These are phyloP conservation scores for Cassiopea xamachana DNA, from an alignment of 30 jellyfish, hydroid and myxozoan species.

Conservation along the genomic window DNA sequence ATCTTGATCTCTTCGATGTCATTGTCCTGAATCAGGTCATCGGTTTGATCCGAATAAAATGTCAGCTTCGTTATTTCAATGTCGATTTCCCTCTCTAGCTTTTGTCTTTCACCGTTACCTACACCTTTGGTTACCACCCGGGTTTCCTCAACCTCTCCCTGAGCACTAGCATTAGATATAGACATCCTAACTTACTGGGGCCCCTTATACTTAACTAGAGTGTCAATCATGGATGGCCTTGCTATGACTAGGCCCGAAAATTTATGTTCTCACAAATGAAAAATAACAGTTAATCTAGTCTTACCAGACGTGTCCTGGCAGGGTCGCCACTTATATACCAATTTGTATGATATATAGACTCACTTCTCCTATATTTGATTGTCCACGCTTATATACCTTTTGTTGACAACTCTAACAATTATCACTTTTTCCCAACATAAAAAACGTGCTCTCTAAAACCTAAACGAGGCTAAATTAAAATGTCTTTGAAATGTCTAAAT, in stretches of 20 bases:
- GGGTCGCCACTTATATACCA: slow-evolving; percentile 71
- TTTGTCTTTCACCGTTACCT: slow-evolving; percentile 28
- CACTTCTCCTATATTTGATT: too few relatives aligned
- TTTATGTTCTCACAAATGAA: slow-evolving; percentile 25
- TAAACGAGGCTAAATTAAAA: not conserved
- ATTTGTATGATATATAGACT: slow-evolving; percentile 39
- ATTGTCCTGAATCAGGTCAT: slow-evolving; percentile 54
- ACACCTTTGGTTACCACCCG: slow-evolving; percentile 31
- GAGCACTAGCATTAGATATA: slow-evolving; percentile 41
- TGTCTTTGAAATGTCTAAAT: not conserved
- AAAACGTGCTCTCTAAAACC: not conserved
- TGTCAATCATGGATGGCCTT: slow-evolving; percentile 1
- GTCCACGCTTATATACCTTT: not conserved
- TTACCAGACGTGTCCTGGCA: slow-evolving; percentile 47
- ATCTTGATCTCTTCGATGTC: slow-evolving; percentile 45
- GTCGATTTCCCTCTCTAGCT: slow-evolving; percentile 51
- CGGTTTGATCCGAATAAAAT: slow-evolving; percentile 54
- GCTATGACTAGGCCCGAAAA: slow-evolving; percentile 14
- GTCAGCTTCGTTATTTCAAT: slow-evolving; percentile 48
- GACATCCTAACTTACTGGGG: slow-evolving; percentile 64
- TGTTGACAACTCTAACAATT: not conserved
- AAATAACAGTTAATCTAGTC: slow-evolving; percentile 35
- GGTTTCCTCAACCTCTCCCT: slow-evolving; percentile 67
- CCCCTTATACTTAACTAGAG: slow-evolving; percentile 31
- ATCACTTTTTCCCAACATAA: not conserved